A percentile compares a stretch with the other conserved stretches of the same genome.
Evolutionary conservation across 2,888 invertebrate species (phyloP).

Genomic region (Pheosia gnoma): DNA sequence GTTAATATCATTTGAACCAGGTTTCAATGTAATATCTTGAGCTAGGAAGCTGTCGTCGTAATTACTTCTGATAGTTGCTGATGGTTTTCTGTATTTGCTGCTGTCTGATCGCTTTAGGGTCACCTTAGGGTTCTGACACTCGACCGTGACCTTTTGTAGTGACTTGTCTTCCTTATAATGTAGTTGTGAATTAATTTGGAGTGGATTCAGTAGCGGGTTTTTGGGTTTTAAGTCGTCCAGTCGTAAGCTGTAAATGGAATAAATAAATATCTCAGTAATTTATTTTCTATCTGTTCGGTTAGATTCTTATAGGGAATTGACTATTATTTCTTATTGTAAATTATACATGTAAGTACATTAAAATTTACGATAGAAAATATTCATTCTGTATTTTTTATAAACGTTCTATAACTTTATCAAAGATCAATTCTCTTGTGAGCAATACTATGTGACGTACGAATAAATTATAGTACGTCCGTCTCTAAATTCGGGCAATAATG

Average conservation of each 20-base stretch:
- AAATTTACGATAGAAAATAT: too few species aligned
- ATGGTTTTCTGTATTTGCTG: slow-evolving; percentile 87
- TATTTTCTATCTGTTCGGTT: too few species aligned
- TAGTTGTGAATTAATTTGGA: slow-evolving; percentile 88
- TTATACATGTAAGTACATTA: too few species aligned
- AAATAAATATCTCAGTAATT: background rate
- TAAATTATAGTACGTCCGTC: too few species aligned
- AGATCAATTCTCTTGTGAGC: too few species aligned
- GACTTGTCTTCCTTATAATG: slow-evolving; percentile 93
- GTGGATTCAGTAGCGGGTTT: slow-evolving; percentile 83
- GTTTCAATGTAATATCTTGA: slow-evolving; percentile 81
- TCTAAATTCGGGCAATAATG: too few species aligned
- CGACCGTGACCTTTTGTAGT: slow-evolving; percentile 89
- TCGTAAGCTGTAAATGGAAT: slow-evolving; percentile 75
- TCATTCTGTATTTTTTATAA: too few species aligned
- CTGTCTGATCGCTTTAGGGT: slow-evolving; percentile 89
- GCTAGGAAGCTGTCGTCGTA: slow-evolving; percentile 85
- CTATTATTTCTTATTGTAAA: too few species aligned
- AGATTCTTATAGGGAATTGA: too few species aligned
- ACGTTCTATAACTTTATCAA: too few species aligned
- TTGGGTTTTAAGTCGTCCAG: slow-evolving; percentile 85
- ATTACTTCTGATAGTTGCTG: slow-evolving; percentile 86
- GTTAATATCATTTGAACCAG: slow-evolving; percentile 86
- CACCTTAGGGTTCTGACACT: slow-evolving; percentile 86
- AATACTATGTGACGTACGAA: too few species aligned